Base-by-base conservation (phyloP, 2,888 invertebrate species). In the Campoplex nolae region DNA sequence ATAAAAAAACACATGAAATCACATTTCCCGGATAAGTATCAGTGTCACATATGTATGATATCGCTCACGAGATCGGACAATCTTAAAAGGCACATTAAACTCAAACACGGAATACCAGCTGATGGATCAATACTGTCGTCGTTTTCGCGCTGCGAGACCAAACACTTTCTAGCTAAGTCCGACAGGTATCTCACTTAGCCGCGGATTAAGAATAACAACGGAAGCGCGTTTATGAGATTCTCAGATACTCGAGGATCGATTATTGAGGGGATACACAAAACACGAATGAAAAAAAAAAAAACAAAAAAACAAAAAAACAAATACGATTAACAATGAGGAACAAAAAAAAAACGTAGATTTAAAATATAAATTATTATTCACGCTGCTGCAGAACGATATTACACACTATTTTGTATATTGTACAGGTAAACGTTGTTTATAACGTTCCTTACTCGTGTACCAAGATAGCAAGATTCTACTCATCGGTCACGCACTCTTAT, bases 41-140 rank as follows among this genome's bases (percentile, higher is more conserved):
- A 94, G 88, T 95, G 95, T 90, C 95, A 95, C 79, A 94, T 95
- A 89, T 95, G 95, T 91, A 93, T 94, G 92, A 94, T 95, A 92
- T 94, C 95, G 88, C 94, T 95, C 86, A 95, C 95, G 88, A 94
- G 95, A 90, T 95, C 95, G 88, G 95, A 95, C 91, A 95, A 95
- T 93, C 92, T 95, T 83, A 95, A 95, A 93, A 94, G 95, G 90
- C 95, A 95, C 89, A 95, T 95, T 90, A 95, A 95, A 89, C 93
- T 94, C 88, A 95, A 95, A 90, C 95, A 95, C 90, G 94, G 94
- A 67, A 92, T 93, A 88, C 91, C 92, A 88, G 70, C 78, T 18
- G 94, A 94, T 83, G 92, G 92, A 85, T 93, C 93, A 82, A 89
- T 92, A 88, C 88, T 92, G 88, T 91, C 93, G 87, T 91, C 93